Evolutionary conservation across 2,797 vertebrate species (phyloP).

Genomic region (Muscicapa comitata): DNA sequence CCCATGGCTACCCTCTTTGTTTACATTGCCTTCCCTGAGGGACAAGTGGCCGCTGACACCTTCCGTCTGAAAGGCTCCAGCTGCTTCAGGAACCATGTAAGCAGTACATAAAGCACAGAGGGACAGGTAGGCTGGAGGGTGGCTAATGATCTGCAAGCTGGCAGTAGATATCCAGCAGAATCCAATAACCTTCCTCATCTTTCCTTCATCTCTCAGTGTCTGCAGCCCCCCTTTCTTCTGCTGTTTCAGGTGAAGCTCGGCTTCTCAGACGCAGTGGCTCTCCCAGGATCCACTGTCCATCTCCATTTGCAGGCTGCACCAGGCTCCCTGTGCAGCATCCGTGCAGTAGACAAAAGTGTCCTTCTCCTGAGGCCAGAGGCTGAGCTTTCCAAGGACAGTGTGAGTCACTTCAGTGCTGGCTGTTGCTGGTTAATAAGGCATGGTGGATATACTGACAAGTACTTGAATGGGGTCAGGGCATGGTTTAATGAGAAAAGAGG

Average conservation of each 20-base stretch:
- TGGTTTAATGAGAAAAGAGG: neutral
- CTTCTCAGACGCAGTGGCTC: constrained; percentile 75
- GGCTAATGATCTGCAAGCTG: neutral
- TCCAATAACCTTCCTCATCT: neutral
- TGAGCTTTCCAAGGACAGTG: constrained; percentile 73
- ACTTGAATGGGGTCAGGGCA: neutral
- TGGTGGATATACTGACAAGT: neutral
- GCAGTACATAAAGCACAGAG: neutral
- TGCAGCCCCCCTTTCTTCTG: neutral
- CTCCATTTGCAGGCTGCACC: constrained; percentile 77
- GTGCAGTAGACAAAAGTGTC: constrained; percentile 83
- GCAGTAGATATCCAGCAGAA: neutral
- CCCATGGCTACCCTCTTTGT: constrained; percentile 38
- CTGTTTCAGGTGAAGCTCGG: constrained; percentile 77
- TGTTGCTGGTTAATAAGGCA: neutral
- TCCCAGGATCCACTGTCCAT: constrained; percentile 72
- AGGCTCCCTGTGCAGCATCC: constrained; percentile 81
- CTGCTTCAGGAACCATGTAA: constrained; percentile 53
- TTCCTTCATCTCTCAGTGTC: neutral
- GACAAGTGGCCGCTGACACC: constrained; percentile 44
- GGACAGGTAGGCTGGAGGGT: neutral
- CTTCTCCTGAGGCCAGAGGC: constrained; percentile 76
- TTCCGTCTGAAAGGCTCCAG: constrained; percentile 19
- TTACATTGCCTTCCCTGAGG: constrained; percentile 38
- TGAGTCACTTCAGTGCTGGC: constrained; percentile 58